phyloP scores from a whole-genome alignment of 2,797 vertebrate genomes.

The Microcaecilia unicolor region DNA sequence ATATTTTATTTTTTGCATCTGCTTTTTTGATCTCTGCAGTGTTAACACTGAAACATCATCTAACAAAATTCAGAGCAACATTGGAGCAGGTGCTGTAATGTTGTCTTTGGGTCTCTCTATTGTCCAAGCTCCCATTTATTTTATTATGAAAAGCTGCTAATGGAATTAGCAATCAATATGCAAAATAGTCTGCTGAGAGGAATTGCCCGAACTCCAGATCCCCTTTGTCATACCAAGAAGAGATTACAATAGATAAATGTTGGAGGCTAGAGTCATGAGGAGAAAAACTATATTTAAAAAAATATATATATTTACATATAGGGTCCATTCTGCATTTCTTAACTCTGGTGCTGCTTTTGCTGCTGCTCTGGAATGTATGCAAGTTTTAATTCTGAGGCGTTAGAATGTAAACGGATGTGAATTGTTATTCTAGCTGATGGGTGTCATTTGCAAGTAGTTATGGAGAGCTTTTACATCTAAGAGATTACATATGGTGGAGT shows the following conservation, averaged over 20 bases:
- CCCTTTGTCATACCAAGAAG: constrained; percentile 19
- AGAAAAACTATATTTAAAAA: constrained; percentile 16
- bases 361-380: constrained; percentile 33
- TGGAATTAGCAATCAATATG: constrained; percentile 35
- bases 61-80: constrained; percentile 32
- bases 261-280: constrained; percentile 21
- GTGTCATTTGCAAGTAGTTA: too few relatives aligned
- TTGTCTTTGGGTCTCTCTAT: constrained; percentile 26
- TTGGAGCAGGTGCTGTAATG: constrained; percentile 38
- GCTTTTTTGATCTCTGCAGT: constrained; percentile 34
- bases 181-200: constrained; percentile 38
- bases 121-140: constrained; percentile 23
- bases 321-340: constrained; percentile 44
- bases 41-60: constrained; percentile 31
- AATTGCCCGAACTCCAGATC: constrained; percentile 22
- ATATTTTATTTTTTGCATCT: constrained; percentile 30
- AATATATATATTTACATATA: constrained; percentile 24
- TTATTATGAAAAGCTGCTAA: constrained; percentile 39
- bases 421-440: too few relatives aligned
- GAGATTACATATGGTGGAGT: too few relatives aligned
- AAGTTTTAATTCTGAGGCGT: constrained; percentile 36
- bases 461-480: too few relatives aligned
- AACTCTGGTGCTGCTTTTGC: constrained; percentile 45
- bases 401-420: constrained; percentile 28
- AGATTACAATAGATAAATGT: constrained; percentile 18